These are phyloP conservation scores for Notolabrus celidotus DNA, from an alignment of 2,797 vertebrate genomes.

Conservation along the genomic window DNA sequence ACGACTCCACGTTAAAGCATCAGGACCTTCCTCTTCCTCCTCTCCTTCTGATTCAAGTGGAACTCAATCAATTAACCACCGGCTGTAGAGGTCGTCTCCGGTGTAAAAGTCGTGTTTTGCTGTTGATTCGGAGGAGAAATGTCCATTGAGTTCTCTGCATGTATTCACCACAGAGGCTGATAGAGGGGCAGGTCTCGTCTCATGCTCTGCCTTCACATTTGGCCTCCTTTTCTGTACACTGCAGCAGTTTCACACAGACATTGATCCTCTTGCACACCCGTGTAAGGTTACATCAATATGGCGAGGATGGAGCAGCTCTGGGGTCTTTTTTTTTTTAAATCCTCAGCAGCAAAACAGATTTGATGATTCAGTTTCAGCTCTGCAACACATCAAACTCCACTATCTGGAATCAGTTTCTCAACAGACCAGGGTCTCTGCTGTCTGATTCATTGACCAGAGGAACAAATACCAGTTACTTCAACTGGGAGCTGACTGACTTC, in stretches of 20 bases:
- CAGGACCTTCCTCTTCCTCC: slow-evolving; percentile 6
- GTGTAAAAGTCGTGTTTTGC: slow-evolving; percentile 1
- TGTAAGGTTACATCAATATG: slow-evolving; percentile 73
- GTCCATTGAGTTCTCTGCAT: slow-evolving; percentile 7
- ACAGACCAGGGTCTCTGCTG: slow-evolving; percentile 21
- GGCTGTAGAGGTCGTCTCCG: not conserved
- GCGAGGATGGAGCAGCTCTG: slow-evolving; percentile 56
- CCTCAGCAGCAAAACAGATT: slow-evolving; percentile 50
- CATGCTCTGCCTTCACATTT: slow-evolving; percentile 32
- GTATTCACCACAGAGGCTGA: not conserved
- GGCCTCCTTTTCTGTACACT: slow-evolving; percentile 57
- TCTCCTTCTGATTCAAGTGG: not conserved
- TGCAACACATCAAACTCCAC: slow-evolving; percentile 49
- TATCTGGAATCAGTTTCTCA: slow-evolving; percentile 28
- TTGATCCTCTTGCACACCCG: slow-evolving; percentile 73
- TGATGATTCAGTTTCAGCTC: slow-evolving; percentile 53
- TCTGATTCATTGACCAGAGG: slow-evolving; percentile 22
- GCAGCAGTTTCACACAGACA: slow-evolving; percentile 69
- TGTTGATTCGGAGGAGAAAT: slow-evolving; percentile 25
- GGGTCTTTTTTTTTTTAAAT: slow-evolving; percentile 23
- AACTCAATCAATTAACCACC: not conserved
- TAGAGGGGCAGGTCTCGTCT: slow-evolving; percentile 16
- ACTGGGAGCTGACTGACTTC: not conserved
- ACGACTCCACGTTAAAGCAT: slow-evolving; percentile 14
- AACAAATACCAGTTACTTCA: slow-evolving; percentile 28